Conservation (phyloP, 2,113 vertebrate species). For the Corythornis madagascariensis region DNA sequence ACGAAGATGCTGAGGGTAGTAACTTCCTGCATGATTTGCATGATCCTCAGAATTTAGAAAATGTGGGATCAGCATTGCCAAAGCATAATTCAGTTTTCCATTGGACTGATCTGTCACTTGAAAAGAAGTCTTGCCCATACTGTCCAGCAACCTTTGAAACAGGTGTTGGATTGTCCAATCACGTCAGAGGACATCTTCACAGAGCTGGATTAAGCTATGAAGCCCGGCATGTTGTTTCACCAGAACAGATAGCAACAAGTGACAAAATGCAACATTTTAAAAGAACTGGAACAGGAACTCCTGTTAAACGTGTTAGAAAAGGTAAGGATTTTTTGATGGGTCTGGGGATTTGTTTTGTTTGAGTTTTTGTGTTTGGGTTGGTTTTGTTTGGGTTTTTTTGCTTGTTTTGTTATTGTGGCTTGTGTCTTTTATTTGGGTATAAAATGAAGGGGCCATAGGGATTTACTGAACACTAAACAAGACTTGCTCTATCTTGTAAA, state of each 20-base stretch:
- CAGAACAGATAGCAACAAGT: conserved; percentile 90
- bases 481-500: not conserved
- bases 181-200: conserved; percentile 92
- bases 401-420: not conserved
- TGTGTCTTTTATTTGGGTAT: not conserved
- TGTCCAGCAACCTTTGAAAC: conserved; percentile 93
- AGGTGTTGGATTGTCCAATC: conserved; percentile 92
- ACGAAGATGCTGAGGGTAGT: conserved; percentile 78
- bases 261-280: conserved; percentile 89
- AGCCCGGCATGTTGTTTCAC: conserved; percentile 91
- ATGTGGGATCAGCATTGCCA: conserved; percentile 75
- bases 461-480: not conserved
- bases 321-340: conserved; percentile 69
- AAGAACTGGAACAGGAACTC: conserved; percentile 81
- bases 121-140: conserved; percentile 89
- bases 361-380: not conserved
- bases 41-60: conserved; percentile 81
- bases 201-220: conserved; percentile 91
- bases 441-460: not conserved
- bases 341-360: not conserved
- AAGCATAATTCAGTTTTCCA: conserved; percentile 84
- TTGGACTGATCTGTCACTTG: conserved; percentile 83
- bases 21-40: conserved; percentile 80
- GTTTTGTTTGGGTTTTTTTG: not conserved
- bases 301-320: conserved; percentile 87